phyloP scores from a whole-genome alignment of 2,888 invertebrate genomes.

The Sminthurinus aureus region DNA sequence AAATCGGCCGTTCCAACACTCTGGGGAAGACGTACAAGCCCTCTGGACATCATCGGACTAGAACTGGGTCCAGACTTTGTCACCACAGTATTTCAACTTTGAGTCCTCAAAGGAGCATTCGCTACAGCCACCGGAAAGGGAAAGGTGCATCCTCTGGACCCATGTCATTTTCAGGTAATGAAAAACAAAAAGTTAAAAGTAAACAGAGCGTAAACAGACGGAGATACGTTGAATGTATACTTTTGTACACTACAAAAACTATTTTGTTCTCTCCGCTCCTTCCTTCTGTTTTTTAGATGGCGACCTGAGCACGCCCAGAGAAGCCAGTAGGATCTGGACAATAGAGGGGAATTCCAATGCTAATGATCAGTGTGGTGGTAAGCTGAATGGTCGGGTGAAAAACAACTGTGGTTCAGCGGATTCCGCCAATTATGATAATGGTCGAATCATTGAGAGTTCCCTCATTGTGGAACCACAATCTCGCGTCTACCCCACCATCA shows the following conservation, averaged over 20 bases:
- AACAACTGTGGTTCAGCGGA: conserved; percentile 19
- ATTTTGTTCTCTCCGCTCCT: background rate
- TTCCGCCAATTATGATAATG: conserved; percentile 25
- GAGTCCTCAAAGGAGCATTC: conserved; percentile 58
- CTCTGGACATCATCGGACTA: conserved; percentile 37
- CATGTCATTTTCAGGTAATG: conserved; percentile 38
- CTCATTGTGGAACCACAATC: conserved; percentile 35
- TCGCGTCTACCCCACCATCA: conserved; percentile 36
- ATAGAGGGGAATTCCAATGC: conserved; percentile 48
- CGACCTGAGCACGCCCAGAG: conserved; percentile 32
- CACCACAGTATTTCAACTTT: conserved; percentile 58
- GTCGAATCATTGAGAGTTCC: conserved; percentile 39
- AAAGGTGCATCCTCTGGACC: conserved; percentile 12
- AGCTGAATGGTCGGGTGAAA: conserved; percentile 42
- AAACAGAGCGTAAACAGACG: too few species aligned
- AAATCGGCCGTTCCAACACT: conserved; percentile 25
- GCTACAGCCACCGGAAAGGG: conserved; percentile 42
- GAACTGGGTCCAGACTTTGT: conserved; percentile 59
- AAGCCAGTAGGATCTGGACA: conserved; percentile 57
- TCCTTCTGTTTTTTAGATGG: conserved; percentile 16
- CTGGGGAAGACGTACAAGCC: background rate
- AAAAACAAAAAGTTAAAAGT: background rate
- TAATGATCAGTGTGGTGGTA: conserved; percentile 20
- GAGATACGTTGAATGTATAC: too few species aligned
- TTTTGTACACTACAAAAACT: too few species aligned